Percentiles rank a stretch among this genome's conserved stretches.
These are phyloP conservation scores for Agrotis puta DNA, from an alignment of 2,888 invertebrate species.

Conservation along the genomic window DNA sequence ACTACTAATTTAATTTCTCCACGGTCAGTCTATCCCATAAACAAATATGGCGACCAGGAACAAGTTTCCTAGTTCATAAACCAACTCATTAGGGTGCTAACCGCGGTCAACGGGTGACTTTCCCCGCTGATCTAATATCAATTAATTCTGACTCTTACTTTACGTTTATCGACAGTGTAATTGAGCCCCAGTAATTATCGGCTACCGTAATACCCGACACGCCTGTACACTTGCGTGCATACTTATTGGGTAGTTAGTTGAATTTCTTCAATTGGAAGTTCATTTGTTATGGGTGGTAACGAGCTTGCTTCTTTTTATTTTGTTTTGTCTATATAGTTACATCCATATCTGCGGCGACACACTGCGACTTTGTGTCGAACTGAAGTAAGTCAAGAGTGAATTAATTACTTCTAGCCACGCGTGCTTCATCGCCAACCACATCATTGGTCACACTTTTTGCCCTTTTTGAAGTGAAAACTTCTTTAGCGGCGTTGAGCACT, in stretches of 20 bases:
- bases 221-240: slow-evolving; percentile 56
- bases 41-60: slow-evolving; percentile 31
- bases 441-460: too few relatives aligned
- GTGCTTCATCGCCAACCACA: too few relatives aligned
- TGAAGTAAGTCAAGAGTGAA: too few relatives aligned
- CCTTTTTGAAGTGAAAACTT: too few relatives aligned
- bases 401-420: too few relatives aligned
- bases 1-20: slow-evolving; percentile 24
- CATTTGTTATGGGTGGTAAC: slow-evolving; percentile 25
- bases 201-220: slow-evolving; percentile 59
- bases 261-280: slow-evolving; percentile 31
- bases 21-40: slow-evolving; percentile 20
- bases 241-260: slow-evolving; percentile 45
- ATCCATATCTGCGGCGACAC: too few relatives aligned
- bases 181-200: slow-evolving; percentile 65
- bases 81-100: slow-evolving; percentile 55
- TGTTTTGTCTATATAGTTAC: neutral
- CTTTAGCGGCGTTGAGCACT: too few relatives aligned
- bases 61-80: slow-evolving; percentile 48
- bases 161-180: slow-evolving; percentile 69
- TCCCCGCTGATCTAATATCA: slow-evolving; percentile 65
- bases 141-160: slow-evolving; percentile 72
- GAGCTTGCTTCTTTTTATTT: slow-evolving; percentile 1
- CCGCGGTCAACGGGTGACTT: slow-evolving; percentile 65
- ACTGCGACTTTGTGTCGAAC: too few relatives aligned